Evolutionary conservation across 2,797 vertebrate genomes (phyloP), one percentile per base, ranked within the genome.

Genomic region (Spinus pinus): DNA sequence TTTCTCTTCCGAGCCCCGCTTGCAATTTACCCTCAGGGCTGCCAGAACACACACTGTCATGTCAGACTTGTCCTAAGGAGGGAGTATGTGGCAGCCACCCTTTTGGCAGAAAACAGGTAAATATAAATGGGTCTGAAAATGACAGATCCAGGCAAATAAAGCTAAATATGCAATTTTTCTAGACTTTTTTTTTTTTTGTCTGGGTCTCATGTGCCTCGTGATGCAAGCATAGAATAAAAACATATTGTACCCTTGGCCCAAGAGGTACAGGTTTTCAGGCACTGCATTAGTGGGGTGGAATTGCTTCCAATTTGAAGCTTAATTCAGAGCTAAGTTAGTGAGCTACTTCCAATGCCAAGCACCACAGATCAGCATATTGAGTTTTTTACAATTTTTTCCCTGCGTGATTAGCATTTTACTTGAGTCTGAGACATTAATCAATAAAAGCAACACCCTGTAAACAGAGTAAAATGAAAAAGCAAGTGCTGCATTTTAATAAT

Each of bases 361-460:
- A 73, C 37, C 44, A 33, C 78, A 56, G 86, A 84, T 75, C 93
- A 95, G 53, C 6, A 9, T 80, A 80, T 90, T 94, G 85, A 80
- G 88, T 61, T 95, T 95, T 87, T 74, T 65, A 61, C 65, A 49
- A 4, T 80, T 92, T 88, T 69, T 73, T 71, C 80, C 47, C 66
- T 24, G n/a, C 23, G 24, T 86, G 65, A 96, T 92, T 97, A 96
- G 90, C 78, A 95, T 97, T 97, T 97, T 89, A 67, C 73, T 95
- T 83, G 88, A 90, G 81, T 64, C 94, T 95, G 93, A 97, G 94
- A 95, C 88, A 94, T 96, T 95, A 95, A 96, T 97, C 93, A 94
- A 94, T 97, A 95, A 97, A 96, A 95, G 81, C 65, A 94, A 92
- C 91, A 94, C 46, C 54, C 58, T 97, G 93, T 96, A 94, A 97